Percentiles rank a stretch among this genome's conserved stretches.
These are phyloP conservation scores for Steinernema khuongi DNA, from an alignment of 1,140 invertebrate genomes.

Conservation along the genomic window DNA sequence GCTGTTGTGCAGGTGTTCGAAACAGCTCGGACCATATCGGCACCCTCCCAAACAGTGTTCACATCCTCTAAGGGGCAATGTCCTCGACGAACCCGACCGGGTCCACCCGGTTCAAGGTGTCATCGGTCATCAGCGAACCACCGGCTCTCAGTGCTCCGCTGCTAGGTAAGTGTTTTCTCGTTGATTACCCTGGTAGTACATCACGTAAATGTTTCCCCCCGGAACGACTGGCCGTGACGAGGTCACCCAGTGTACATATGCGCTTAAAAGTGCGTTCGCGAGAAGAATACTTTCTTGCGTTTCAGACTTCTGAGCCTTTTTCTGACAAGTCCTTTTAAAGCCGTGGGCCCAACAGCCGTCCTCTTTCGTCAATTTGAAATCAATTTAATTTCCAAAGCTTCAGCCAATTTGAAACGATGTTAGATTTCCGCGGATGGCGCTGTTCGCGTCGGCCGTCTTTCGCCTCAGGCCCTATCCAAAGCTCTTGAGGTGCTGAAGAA, in stretches of 20 bases:
- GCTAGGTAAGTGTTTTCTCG: conserved; percentile 1
- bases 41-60: background rate
- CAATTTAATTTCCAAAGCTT: conserved; percentile 15
- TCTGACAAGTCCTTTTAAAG: conserved; percentile 17
- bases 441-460: background rate
- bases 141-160: background rate
- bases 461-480: background rate
- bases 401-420: conserved; percentile 16
- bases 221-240: too few species aligned
- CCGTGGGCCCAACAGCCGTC: conserved; percentile 4
- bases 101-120: conserved; percentile 4
- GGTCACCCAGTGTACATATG: too few species aligned
- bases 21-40: background rate
- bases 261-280: background rate
- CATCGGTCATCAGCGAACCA: background rate
- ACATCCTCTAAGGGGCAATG: conserved; percentile 10
- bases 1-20: background rate
- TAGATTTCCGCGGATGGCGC: conserved; percentile 12
- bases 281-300: background rate
- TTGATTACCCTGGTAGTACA: too few species aligned
- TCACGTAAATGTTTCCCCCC: too few species aligned
- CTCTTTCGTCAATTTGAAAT: conserved; percentile 17
- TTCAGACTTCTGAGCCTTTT: conserved; percentile 1
- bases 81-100: background rate
- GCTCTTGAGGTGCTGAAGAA: conserved; percentile 14